phyloP scores from a whole-genome alignment of 2,113 vertebrate genomes.

The Larimichthys polyactis region DNA sequence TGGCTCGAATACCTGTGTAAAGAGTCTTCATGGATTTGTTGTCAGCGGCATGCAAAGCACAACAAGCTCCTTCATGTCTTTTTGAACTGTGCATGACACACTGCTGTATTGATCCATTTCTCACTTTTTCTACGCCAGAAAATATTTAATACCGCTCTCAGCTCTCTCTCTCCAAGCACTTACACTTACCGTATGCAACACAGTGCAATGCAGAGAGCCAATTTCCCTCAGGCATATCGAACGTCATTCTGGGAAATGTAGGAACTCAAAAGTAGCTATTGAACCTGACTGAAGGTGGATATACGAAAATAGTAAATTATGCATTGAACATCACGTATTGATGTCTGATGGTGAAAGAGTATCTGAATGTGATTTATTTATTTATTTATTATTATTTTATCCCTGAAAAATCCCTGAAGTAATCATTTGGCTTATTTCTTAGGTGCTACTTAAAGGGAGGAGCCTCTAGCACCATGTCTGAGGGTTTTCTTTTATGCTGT shows the following conservation, averaged over 20 bases:
- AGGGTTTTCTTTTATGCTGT: slow-evolving; percentile 34
- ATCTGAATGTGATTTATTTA: slow-evolving; percentile 14
- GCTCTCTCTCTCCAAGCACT: slow-evolving; percentile 32
- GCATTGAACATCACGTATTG: slow-evolving; percentile 52
- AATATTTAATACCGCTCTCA: slow-evolving; percentile 23
- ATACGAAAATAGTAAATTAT: slow-evolving; percentile 51
- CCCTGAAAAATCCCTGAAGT: slow-evolving; percentile 27
- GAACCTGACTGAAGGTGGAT: slow-evolving; percentile 16
- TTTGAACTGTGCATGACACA: slow-evolving; percentile 31
- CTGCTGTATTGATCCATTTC: slow-evolving; percentile 31
- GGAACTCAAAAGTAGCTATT: slow-evolving; percentile 50
- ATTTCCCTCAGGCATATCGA: slow-evolving; percentile 33
- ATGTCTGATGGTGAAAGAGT: slow-evolving; percentile 36
- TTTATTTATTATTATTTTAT: neutral
- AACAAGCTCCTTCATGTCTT: slow-evolving; percentile 9
- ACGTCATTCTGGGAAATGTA: slow-evolving; percentile 54
- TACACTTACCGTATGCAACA: slow-evolving; percentile 40
- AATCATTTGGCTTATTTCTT: slow-evolving; percentile 30
- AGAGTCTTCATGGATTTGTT: slow-evolving; percentile 17
- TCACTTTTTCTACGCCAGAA: slow-evolving; percentile 21
- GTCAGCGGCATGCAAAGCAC: slow-evolving; percentile 31
- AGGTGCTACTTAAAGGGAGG: slow-evolving; percentile 34
- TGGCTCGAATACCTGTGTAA: slow-evolving; percentile 26
- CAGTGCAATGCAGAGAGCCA: slow-evolving; percentile 47
- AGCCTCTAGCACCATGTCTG: slow-evolving; percentile 21